Conservation (phyloP, 2,888 invertebrate species). For the Tholera decimalis region DNA sequence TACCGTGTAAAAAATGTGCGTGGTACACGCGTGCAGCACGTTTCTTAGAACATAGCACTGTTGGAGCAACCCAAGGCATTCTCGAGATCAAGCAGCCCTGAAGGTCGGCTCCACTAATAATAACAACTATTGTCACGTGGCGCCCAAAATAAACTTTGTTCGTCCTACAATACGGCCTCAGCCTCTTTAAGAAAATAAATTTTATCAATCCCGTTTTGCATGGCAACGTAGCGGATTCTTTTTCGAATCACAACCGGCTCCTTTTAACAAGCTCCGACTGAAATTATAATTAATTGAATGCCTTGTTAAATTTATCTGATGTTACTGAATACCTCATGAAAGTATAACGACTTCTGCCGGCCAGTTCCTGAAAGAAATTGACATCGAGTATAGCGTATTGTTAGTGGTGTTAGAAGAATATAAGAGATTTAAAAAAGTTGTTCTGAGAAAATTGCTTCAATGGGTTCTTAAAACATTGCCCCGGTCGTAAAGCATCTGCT, state of each 20-base stretch:
- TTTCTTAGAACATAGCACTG: constrained; percentile 86
- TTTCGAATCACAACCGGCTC: constrained; percentile 34
- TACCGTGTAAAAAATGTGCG: constrained; percentile 81
- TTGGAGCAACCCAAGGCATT: constrained; percentile 81
- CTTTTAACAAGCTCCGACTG: constrained; percentile 31
- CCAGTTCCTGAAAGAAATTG: constrained; percentile 25
- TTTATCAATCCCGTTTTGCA: constrained; percentile 71
- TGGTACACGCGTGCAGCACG: constrained; percentile 80
- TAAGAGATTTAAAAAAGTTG: neutral
- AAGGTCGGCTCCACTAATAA: constrained; percentile 85
- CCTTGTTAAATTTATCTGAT: constrained; percentile 50
- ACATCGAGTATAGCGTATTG: neutral
- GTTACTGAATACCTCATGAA: constrained; percentile 43
- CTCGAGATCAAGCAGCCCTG: constrained; percentile 77
- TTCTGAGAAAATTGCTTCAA: constrained; percentile 14
- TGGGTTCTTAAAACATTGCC: constrained; percentile 49
- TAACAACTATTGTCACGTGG: constrained; percentile 73
- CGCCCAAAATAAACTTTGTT: constrained; percentile 59
- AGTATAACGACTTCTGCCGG: constrained; percentile 22
- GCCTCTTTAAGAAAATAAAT: constrained; percentile 44
- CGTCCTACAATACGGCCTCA: constrained; percentile 16
- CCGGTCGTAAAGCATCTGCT: constrained; percentile 74
- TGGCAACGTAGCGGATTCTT: constrained; percentile 61
- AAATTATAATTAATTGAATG: constrained; percentile 42
- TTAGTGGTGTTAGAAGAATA: neutral